These are phyloP conservation scores for Drosophila eohydei DNA, from an alignment of 2,888 invertebrate genomes.

Conservation along the genomic window DNA sequence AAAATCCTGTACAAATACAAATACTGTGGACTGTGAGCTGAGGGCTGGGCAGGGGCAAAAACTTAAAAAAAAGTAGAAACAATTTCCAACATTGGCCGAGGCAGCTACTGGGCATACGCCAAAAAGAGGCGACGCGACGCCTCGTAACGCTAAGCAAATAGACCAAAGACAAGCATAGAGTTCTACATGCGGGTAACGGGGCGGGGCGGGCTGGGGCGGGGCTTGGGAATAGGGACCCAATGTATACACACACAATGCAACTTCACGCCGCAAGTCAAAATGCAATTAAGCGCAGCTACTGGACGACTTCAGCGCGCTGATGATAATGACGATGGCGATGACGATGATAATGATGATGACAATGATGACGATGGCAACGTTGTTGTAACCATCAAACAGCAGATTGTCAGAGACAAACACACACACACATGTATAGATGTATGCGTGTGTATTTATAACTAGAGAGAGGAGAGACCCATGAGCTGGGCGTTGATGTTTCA, in stretches of 20 bases:
- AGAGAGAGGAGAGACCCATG: conserved; percentile 53
- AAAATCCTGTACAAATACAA: conserved; percentile 41
- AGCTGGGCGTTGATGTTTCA: conserved; percentile 77
- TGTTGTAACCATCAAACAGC: conserved; percentile 68
- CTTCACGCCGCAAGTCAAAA: conserved; percentile 82
- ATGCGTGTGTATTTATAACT: conserved; percentile 11
- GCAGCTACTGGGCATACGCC: conserved; percentile 76
- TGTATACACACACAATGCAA: conserved; percentile 61
- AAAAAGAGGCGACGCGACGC: conserved; percentile 70
- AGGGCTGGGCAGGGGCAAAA: conserved; percentile 1
- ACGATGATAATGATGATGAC: conserved; percentile 18
- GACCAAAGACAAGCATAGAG: conserved; percentile 55
- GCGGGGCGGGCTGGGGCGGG: not conserved
- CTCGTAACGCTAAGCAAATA: conserved; percentile 73
- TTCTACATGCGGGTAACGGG: conserved; percentile 34
- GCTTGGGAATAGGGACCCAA: conserved; percentile 22
- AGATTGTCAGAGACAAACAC: conserved; percentile 64
- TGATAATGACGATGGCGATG: conserved; percentile 25
- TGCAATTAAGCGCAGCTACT: conserved; percentile 80
- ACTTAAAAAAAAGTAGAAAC: conserved; percentile 24
- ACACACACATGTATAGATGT: not conserved
- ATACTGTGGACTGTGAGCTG: conserved; percentile 19
- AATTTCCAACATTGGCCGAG: conserved; percentile 43
- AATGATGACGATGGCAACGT: conserved; percentile 56
- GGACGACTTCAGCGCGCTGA: conserved; percentile 55